Evolutionary conservation across 2,113 vertebrate species (phyloP).

Genomic region (Onychostruthus taczanowskii): DNA sequence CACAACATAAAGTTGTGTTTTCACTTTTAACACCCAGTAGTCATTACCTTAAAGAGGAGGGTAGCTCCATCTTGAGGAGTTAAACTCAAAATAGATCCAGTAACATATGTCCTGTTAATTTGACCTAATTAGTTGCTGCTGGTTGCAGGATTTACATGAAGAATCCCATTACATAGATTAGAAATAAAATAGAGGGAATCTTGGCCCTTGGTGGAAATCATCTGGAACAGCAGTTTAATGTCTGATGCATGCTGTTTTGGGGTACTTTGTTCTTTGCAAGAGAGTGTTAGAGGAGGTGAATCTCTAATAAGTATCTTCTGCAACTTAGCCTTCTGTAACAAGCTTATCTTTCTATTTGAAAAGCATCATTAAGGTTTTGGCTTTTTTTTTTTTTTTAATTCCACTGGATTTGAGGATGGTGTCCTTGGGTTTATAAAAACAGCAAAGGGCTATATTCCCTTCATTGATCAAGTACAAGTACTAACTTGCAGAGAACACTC

Average conservation of each 20-base stretch:
- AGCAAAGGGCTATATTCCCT: background rate
- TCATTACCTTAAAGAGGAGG: background rate
- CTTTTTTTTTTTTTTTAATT: background rate
- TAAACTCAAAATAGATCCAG: constrained; percentile 41
- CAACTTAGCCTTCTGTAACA: background rate
- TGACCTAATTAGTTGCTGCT: constrained; percentile 59
- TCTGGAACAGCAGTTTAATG: background rate
- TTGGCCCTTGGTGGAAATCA: background rate
- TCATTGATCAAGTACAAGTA: background rate
- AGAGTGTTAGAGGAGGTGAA: background rate
- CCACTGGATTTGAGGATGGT: background rate
- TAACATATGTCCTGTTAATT: constrained; percentile 55
- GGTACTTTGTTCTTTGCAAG: background rate
- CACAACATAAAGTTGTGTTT: background rate
- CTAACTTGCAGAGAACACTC: background rate
- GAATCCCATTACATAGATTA: constrained; percentile 55
- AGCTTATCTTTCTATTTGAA: background rate
- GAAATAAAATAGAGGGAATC: background rate
- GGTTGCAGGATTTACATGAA: constrained; percentile 22
- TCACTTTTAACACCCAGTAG: background rate
- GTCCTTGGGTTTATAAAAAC: background rate
- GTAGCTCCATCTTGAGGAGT: constrained; percentile 1
- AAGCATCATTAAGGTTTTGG: background rate
- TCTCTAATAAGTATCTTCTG: background rate
- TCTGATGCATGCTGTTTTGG: background rate